Percentiles rank a stretch among this genome's conserved stretches.
These are phyloP conservation scores for Saccostrea cuccullata DNA, from an alignment of 1,140 invertebrate genomes.

Conservation along the genomic window DNA sequence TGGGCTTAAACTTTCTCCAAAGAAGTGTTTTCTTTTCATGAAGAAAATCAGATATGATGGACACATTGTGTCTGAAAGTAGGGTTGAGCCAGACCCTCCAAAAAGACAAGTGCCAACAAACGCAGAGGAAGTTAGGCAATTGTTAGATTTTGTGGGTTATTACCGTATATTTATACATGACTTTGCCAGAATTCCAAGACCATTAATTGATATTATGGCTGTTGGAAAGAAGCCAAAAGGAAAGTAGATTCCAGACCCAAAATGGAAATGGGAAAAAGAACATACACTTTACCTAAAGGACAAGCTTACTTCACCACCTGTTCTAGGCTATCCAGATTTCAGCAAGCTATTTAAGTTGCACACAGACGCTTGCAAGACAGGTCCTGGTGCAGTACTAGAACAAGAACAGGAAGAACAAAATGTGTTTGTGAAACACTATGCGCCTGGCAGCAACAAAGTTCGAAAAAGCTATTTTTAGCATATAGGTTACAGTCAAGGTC, in stretches of 20 bases:
- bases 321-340: constrained; percentile 59
- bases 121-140: constrained; percentile 63
- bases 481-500: too few species aligned
- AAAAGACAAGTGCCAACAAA: constrained; percentile 66
- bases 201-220: constrained; percentile 51
- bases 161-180: constrained; percentile 58
- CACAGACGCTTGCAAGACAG: constrained; percentile 45
- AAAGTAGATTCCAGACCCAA: neutral
- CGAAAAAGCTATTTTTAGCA: too few species aligned
- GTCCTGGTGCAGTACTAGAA: constrained; percentile 67
- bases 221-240: constrained; percentile 38
- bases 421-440: too few species aligned
- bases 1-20: constrained; percentile 49
- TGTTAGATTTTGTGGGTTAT: constrained; percentile 62
- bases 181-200: constrained; percentile 61
- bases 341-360: constrained; percentile 58
- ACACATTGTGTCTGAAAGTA: constrained; percentile 63
- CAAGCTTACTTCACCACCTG: constrained; percentile 49
- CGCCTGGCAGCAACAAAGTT: too few species aligned
- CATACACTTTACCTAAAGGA: constrained; percentile 39
- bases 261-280: neutral
- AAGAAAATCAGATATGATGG: constrained; percentile 61
- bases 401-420: constrained; percentile 62
- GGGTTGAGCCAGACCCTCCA: constrained; percentile 59
- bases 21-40: constrained; percentile 74